Evolutionary conservation across 1,140 invertebrate genomes (phyloP).

Genomic region (Mamestra configurata): DNA sequence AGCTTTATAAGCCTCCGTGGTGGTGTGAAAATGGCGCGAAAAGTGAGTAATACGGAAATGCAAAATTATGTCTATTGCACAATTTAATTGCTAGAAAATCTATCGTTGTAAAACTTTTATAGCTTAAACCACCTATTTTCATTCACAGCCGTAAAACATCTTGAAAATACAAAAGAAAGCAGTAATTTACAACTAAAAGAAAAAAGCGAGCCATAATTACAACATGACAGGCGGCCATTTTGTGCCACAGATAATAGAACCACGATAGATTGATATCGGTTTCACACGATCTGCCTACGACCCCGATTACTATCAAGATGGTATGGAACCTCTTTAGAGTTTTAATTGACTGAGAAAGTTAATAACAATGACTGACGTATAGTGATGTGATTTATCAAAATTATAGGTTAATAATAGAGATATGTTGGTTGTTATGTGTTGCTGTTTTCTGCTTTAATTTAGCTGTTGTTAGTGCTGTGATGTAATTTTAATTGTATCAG

Average conservation of each 20-base stretch:
- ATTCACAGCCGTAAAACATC: background rate
- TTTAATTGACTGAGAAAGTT: constrained; percentile 19
- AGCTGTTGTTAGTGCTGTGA: background rate
- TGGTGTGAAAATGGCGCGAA: background rate
- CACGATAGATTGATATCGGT: constrained; percentile 10
- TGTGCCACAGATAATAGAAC: background rate
- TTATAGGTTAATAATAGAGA: background rate
- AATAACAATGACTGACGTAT: constrained; percentile 12
- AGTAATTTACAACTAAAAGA: background rate
- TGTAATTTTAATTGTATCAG: background rate
- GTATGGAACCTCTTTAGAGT: background rate
- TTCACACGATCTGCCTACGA: constrained; percentile 36
- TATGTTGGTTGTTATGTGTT: background rate
- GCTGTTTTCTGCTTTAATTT: background rate
- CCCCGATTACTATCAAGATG: background rate
- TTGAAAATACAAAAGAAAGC: background rate
- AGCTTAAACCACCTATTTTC: background rate
- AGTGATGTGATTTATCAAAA: background rate
- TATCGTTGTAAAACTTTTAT: background rate
- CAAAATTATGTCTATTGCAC: background rate
- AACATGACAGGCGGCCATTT: constrained; percentile 10
- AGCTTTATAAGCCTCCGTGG: no score
- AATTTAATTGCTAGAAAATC: background rate
- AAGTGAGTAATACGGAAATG: background rate
- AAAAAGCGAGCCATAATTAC: constrained; percentile 10